Percentiles rank a stretch among this genome's conserved stretches.
These are phyloP conservation scores for Cremastobaeus sp. DNA, from an alignment of 2,888 invertebrate genomes.

Conservation along the genomic window DNA sequence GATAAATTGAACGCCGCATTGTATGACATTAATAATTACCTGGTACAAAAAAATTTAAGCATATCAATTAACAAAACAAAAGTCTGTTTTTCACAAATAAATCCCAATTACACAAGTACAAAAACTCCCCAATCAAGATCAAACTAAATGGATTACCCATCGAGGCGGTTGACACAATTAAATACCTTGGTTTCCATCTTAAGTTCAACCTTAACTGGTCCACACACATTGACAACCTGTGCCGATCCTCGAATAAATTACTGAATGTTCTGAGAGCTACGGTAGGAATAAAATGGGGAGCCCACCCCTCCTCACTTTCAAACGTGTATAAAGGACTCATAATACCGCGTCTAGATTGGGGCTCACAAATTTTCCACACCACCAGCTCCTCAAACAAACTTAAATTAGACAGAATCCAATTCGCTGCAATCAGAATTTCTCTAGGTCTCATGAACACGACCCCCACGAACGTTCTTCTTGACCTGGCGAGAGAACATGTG, in stretches of 20 bases:
- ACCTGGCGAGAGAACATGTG: background rate
- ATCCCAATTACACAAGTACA: too few relatives aligned
- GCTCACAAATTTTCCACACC: background rate
- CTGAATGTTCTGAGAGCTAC: background rate
- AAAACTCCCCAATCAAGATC: too few relatives aligned
- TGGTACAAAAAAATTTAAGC: too few relatives aligned
- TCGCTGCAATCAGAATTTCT: background rate
- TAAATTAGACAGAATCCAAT: background rate
- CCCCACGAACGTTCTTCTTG: background rate
- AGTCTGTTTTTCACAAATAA: too few relatives aligned
- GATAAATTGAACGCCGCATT: too few relatives aligned
- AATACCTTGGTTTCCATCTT: background rate
- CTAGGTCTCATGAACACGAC: background rate
- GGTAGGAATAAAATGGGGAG: background rate
- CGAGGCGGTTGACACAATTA: too few relatives aligned
- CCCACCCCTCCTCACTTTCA: background rate
- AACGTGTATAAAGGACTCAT: constrained; percentile 5
- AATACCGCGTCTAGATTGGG: background rate
- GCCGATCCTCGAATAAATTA: background rate
- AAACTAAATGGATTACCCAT: too few relatives aligned
- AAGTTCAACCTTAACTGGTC: constrained; percentile 5
- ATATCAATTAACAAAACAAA: too few relatives aligned
- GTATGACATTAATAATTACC: too few relatives aligned
- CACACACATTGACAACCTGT: background rate
- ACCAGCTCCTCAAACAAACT: background rate